These are phyloP conservation scores for Synanthedon vespiformis DNA, from an alignment of 2,888 invertebrate genomes.

Conservation along the genomic window DNA sequence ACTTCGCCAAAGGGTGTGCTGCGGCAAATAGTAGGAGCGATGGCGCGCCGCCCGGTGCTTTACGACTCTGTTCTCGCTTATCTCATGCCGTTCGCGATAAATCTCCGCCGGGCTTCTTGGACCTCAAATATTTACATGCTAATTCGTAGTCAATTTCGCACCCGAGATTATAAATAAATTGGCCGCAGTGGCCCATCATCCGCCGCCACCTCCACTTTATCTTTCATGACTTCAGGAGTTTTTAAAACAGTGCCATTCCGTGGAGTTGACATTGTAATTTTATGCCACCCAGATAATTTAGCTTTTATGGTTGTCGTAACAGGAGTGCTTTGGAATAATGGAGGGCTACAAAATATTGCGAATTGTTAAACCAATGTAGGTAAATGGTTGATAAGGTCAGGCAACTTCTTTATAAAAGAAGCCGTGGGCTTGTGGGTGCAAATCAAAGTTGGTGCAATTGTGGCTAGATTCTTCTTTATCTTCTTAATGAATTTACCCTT, in stretches of 20 bases:
- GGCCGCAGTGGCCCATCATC: conserved; percentile 48
- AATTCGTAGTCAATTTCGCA: conserved; percentile 66
- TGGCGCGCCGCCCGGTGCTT: conserved; percentile 40
- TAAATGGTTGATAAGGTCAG: too few species aligned
- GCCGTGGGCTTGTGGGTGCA: too few species aligned
- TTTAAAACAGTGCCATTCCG: conserved; percentile 43
- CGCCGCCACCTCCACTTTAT: conserved; percentile 48
- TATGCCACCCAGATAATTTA: conserved; percentile 49
- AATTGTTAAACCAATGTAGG: background rate
- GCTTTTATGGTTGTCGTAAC: conserved; percentile 32
- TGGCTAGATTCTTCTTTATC: too few species aligned
- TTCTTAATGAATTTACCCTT: too few species aligned
- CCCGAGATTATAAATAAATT: conserved; percentile 69
- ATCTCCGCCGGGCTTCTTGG: conserved; percentile 61
- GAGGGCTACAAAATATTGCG: background rate
- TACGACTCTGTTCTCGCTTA: conserved; percentile 62
- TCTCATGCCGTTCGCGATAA: conserved; percentile 60
- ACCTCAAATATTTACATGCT: conserved; percentile 71
- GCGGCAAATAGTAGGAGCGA: conserved; percentile 16
- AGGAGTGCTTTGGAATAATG: conserved; percentile 12
- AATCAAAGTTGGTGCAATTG: too few species aligned
- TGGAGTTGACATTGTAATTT: conserved; percentile 50
- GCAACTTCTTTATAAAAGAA: too few species aligned
- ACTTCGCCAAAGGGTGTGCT: conserved; percentile 65
- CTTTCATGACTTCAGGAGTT: conserved; percentile 58